Conservation (phyloP, 2,888 invertebrate genomes). For the Heliconius charithonia region DNA sequence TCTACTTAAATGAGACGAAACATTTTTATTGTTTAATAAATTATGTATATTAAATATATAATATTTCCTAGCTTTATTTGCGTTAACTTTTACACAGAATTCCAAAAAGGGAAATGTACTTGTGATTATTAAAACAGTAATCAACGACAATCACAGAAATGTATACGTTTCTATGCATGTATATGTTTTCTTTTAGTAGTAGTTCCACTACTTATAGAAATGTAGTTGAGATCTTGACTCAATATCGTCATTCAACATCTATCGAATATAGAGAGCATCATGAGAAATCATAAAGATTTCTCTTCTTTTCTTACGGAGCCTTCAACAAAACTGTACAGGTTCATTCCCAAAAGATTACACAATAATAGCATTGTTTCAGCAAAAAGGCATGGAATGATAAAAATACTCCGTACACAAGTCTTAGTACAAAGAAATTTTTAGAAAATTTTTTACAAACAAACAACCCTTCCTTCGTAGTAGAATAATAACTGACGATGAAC, state of each 20-base stretch:
- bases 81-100: no score
- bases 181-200: no score
- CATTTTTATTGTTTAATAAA: not conserved
- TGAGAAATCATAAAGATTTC: no score
- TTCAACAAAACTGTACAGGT: not conserved
- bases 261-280: no score
- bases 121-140: no score
- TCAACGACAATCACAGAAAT: no score
- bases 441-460: not conserved
- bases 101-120: no score
- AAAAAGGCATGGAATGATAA: not conserved
- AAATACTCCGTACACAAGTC: not conserved
- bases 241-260: not conserved
- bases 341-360: not conserved
- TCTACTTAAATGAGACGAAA: not conserved
- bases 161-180: no score
- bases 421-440: slow-evolving; percentile 5
- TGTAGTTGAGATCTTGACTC: no score
- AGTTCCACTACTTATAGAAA: no score
- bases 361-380: not conserved
- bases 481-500: not conserved
- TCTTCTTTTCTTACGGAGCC: not conserved
- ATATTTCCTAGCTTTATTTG: not conserved
- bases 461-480: not conserved
- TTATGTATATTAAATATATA: not conserved